Evolutionary conservation across 2,888 invertebrate species (phyloP).

Genomic region (Hemicrepidius hirtus): DNA sequence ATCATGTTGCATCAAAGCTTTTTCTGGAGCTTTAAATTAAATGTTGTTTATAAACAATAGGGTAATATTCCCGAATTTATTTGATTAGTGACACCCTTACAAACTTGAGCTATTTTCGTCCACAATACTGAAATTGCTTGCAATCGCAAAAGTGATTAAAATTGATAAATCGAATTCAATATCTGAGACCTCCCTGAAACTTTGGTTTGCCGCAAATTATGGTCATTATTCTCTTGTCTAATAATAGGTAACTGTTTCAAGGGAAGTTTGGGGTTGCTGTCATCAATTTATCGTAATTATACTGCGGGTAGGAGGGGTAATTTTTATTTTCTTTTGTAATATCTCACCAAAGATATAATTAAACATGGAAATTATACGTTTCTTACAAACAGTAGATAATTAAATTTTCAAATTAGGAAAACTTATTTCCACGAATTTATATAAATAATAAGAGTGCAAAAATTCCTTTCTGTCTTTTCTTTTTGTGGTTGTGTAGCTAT

Average conservation of each 20-base stretch:
- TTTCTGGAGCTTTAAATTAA: not conserved
- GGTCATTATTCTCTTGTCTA: conserved; percentile 66
- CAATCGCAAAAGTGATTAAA: conserved; percentile 32
- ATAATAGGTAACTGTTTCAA: conserved; percentile 56
- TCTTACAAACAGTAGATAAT: too few species aligned
- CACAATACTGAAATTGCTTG: conserved; percentile 2
- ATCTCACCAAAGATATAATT: not conserved
- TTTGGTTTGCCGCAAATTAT: conserved; percentile 66
- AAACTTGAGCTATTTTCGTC: not conserved
- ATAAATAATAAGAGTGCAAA: too few species aligned
- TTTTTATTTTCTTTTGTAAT: not conserved
- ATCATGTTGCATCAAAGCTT: not conserved
- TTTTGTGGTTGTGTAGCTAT: too few species aligned
- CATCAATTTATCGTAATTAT: conserved; percentile 45
- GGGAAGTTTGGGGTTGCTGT: conserved; percentile 33
- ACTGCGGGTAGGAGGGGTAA: not conserved
- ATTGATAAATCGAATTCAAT: conserved; percentile 37
- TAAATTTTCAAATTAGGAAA: too few species aligned
- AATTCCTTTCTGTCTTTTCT: too few species aligned
- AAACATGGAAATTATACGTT: not conserved
- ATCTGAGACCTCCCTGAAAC: conserved; percentile 51
- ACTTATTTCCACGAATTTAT: too few species aligned
- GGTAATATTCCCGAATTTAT: too few species aligned
- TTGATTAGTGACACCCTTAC: too few species aligned
- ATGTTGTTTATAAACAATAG: not conserved